These are phyloP conservation scores for Amblyteles armatorius DNA, from an alignment of 2,888 invertebrate genomes.

Conservation along the genomic window DNA sequence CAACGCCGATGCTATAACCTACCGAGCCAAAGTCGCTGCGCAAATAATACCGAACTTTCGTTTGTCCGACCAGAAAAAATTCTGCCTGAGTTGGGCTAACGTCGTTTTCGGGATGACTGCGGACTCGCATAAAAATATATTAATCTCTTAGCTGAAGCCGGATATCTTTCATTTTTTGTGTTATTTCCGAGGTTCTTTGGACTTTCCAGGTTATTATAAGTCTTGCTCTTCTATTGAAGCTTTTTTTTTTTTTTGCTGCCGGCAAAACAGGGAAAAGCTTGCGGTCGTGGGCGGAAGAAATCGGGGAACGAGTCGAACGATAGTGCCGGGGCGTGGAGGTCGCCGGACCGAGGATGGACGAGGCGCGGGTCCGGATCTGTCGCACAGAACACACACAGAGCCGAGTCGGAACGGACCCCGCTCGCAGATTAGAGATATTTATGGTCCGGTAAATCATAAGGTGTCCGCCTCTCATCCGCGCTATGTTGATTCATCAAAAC, in stretches of 20 bases:
- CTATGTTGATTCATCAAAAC: constrained; percentile 76
- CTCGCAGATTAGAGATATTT: constrained; percentile 81
- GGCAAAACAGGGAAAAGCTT: not conserved
- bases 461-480: constrained; percentile 71
- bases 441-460: constrained; percentile 81
- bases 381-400: constrained; percentile 48
- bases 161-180: constrained; percentile 8
- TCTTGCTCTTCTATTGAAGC: not conserved
- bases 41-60: not conserved
- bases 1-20: not conserved
- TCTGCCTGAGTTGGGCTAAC: not conserved
- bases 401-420: constrained; percentile 53
- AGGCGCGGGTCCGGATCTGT: constrained; percentile 34
- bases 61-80: not conserved
- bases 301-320: constrained; percentile 35
- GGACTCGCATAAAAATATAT: constrained; percentile 14
- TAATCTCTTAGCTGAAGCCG: constrained; percentile 29
- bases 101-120: constrained; percentile 8
- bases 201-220: constrained; percentile 27
- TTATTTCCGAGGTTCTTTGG: constrained; percentile 25
- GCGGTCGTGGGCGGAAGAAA: constrained; percentile 25
- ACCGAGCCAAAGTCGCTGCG: not conserved
- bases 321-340: constrained; percentile 28
- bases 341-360: constrained; percentile 31
- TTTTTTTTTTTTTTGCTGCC: not conserved